Conservation (phyloP, 1,140 invertebrate genomes). For the Linepithema humile region DNA sequence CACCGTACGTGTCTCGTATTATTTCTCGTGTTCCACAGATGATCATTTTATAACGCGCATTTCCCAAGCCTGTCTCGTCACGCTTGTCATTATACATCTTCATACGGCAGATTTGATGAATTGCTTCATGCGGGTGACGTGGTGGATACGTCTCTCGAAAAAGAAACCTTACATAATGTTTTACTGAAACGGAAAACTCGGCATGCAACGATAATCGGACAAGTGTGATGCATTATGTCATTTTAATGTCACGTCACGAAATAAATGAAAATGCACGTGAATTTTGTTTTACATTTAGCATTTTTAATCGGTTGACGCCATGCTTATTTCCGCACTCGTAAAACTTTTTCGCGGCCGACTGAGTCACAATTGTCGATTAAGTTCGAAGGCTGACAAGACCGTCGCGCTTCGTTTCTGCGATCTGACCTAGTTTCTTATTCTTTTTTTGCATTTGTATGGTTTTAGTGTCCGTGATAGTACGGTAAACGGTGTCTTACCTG, state of each 20-base stretch:
- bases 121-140: neutral
- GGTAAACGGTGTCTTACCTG: constrained; percentile 76
- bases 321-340: neutral
- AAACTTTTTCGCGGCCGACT: constrained; percentile 23
- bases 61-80: neutral
- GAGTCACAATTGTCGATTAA: constrained; percentile 6
- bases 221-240: neutral
- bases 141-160: neutral
- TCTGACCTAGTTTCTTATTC: constrained; percentile 44
- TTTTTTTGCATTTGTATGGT: constrained; percentile 38
- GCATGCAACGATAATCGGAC: neutral
- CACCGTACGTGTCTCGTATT: neutral
- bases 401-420: constrained; percentile 18
- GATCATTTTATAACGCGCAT: constrained; percentile 10
- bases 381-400: constrained; percentile 41
- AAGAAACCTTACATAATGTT: neutral
- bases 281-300: neutral
- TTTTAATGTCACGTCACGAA: neutral
- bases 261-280: neutral
- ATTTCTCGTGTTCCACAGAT: neutral
- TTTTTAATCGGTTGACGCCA: neutral
- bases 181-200: neutral
- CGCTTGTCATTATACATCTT: neutral
- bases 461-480: constrained; percentile 77
- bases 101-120: neutral